These are phyloP conservation scores for Petrocephalus sullivani DNA, from an alignment of 2,797 vertebrate species.

Conservation along the genomic window DNA sequence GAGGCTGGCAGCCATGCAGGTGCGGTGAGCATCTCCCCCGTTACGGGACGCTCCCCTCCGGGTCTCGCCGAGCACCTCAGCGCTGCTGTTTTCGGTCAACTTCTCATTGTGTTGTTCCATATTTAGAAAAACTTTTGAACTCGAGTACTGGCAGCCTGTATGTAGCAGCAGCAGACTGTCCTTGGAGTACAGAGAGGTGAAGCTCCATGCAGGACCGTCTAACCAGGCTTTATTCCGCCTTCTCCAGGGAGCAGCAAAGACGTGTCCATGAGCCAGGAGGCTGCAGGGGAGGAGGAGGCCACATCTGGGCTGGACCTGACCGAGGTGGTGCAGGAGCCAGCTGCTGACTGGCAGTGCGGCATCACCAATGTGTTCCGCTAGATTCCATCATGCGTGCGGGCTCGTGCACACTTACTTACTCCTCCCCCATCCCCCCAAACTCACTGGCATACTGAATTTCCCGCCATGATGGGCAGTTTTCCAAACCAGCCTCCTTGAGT, in stretches of 20 bases:
- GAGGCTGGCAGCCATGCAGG: background rate
- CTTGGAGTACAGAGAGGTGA: background rate
- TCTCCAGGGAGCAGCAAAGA: slow-evolving; percentile 63
- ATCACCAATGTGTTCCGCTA: slow-evolving; percentile 78
- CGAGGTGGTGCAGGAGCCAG: slow-evolving; percentile 77
- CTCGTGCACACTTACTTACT: background rate
- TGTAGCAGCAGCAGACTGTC: background rate
- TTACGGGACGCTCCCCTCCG: background rate
- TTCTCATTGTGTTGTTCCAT: background rate
- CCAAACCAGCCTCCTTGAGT: background rate
- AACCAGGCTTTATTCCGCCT: slow-evolving; percentile 36
- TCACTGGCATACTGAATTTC: background rate
- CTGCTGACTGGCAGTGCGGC: slow-evolving; percentile 79
- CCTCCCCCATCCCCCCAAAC: background rate
- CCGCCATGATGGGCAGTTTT: background rate
- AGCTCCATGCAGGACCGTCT: background rate
- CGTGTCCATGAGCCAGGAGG: slow-evolving; percentile 60
- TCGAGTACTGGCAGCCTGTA: background rate
- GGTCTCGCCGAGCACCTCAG: background rate
- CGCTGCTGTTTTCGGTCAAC: background rate
- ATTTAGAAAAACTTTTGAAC: too few relatives aligned
- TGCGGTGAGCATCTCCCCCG: background rate
- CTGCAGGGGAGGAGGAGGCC: slow-evolving; percentile 62
- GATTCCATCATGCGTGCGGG: slow-evolving; percentile 19
- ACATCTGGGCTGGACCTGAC: slow-evolving; percentile 77